A percentile compares a stretch with the other conserved stretches of the same genome.
Conservation (phyloP, 2,113 vertebrate species). For the Vanacampus margaritifer region DNA sequence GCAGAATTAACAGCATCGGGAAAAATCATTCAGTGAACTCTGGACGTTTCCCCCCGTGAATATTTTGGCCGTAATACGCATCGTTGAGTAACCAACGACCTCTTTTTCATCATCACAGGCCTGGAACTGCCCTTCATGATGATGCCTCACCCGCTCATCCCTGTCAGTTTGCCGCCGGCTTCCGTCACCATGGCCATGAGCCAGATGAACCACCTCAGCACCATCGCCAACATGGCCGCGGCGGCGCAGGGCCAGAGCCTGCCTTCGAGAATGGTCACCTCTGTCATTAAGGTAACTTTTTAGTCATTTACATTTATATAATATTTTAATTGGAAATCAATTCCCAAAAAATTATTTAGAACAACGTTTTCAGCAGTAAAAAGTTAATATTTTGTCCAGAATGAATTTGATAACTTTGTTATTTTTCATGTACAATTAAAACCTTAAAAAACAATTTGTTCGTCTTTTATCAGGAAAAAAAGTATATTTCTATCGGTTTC, state of each 20-base stretch:
- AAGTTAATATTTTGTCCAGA: too few species aligned
- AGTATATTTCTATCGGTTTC: too few species aligned
- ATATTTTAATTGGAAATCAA: too few species aligned
- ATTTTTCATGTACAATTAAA: too few species aligned
- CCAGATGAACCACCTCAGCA: constrained; percentile 99
- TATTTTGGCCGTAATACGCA: constrained; percentile 49
- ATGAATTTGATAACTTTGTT: too few species aligned
- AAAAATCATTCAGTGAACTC: constrained; percentile 28
- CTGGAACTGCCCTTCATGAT: constrained; percentile 99
- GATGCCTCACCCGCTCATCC: constrained; percentile 99
- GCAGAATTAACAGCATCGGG: constrained; percentile 33
- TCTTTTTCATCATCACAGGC: constrained; percentile 71
- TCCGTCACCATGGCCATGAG: constrained; percentile 99
- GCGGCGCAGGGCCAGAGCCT: constrained; percentile 95
- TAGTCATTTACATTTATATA: not conserved
- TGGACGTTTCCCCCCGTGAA: constrained; percentile 44
- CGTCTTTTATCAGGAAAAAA: too few species aligned
- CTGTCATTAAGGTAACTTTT: constrained; percentile 94
- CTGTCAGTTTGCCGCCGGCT: constrained; percentile 97
- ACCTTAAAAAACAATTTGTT: too few species aligned
- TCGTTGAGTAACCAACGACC: constrained; percentile 63
- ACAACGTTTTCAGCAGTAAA: too few species aligned
- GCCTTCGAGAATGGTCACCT: constrained; percentile 95
- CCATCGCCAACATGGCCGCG: constrained; percentile 98
- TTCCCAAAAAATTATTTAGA: too few species aligned